Percentiles rank a stretch among this genome's conserved stretches.
Conservation (phyloP, 2,113 vertebrate species). For the Madoqua kirkii region DNA sequence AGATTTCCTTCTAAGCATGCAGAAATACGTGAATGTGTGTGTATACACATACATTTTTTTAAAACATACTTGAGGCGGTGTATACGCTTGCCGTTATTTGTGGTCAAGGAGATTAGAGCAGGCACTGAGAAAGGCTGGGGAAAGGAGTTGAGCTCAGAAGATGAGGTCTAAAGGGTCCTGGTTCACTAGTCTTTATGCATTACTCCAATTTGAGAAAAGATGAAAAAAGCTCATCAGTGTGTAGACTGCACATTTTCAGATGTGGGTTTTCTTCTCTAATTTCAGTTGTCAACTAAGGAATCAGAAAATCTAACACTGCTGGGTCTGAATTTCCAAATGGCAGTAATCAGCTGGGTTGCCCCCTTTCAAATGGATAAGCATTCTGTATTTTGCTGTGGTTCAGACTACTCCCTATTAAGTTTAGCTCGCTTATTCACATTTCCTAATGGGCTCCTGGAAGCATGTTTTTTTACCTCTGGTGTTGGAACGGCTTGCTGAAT, state of each 20-base stretch:
- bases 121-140: background rate
- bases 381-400: background rate
- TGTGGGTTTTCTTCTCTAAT: background rate
- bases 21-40: background rate
- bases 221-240: background rate
- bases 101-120: background rate
- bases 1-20: background rate
- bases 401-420: background rate
- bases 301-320: background rate
- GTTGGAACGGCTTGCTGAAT: background rate
- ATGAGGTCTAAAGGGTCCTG: background rate
- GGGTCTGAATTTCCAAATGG: background rate
- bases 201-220: background rate
- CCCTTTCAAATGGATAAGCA: background rate
- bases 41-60: background rate
- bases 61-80: background rate
- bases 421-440: background rate
- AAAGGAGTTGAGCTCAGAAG: background rate
- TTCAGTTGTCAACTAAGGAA: background rate
- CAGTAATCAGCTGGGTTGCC: background rate
- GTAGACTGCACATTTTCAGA: background rate
- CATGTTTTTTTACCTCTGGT: background rate
- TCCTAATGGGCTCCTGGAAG: background rate
- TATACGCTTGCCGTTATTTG: background rate
- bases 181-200: background rate